Percentiles rank a stretch among this genome's conserved stretches.
Evolutionary conservation across 2,888 invertebrate genomes (phyloP).

Genomic region (Tineola bisselliella): DNA sequence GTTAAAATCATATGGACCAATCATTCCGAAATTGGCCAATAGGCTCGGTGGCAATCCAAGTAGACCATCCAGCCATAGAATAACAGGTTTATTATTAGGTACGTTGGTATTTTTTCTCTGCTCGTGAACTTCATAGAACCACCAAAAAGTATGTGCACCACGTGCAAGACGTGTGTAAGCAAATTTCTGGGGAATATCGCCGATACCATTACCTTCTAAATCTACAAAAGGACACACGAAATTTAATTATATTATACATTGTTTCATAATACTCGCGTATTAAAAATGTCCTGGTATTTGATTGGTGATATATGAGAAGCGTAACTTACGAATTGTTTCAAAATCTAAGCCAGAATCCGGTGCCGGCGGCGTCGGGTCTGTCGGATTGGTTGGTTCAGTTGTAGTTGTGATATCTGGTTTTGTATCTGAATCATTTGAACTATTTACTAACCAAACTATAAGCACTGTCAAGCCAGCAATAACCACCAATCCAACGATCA

Average conservation of each 20-base stretch:
- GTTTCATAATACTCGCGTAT: too few relatives aligned
- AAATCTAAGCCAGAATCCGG: constrained; percentile 12
- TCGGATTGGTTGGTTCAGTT: background rate
- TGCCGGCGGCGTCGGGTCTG: background rate
- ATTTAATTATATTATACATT: too few relatives aligned
- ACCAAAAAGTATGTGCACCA: constrained; percentile 85
- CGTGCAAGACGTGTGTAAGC: constrained; percentile 75
- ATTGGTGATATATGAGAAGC: background rate
- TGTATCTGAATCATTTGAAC: background rate
- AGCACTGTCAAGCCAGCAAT: constrained; percentile 22
- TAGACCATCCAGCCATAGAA: constrained; percentile 91
- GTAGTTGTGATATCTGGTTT: background rate
- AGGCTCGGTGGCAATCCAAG: constrained; percentile 82
- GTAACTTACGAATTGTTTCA: constrained; percentile 22
- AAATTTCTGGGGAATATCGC: constrained; percentile 74
- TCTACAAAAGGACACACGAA: constrained; percentile 22
- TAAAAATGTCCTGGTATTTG: too few relatives aligned
- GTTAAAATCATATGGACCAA: constrained; percentile 78
- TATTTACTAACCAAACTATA: constrained; percentile 24
- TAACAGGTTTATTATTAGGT: constrained; percentile 66
- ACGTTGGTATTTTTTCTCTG: background rate
- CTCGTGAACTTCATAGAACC: constrained; percentile 73
- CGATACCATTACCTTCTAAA: constrained; percentile 49
- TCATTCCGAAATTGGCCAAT: constrained; percentile 85
- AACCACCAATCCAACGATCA: constrained; percentile 16